Conservation (phyloP, 2,888 invertebrate genomes). For the Uropetala carovei region DNA sequence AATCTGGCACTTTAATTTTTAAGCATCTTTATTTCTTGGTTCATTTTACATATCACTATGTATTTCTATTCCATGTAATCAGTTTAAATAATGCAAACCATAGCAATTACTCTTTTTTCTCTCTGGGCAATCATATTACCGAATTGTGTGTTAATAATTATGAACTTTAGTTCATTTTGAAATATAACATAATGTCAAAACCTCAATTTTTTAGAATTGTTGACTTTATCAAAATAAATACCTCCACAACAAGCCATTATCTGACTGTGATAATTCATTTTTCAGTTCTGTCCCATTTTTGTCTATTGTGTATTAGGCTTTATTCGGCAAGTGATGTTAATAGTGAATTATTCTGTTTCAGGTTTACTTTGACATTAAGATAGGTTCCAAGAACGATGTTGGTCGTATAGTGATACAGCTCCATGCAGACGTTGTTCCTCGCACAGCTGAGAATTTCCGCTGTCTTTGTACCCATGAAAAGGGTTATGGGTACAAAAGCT, state of each 20-base stretch:
- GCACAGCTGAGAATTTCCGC: slow-evolving; percentile 95
- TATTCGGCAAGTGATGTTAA: too few species aligned
- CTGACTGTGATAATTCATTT: too few species aligned
- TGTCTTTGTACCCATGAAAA: slow-evolving; percentile 97
- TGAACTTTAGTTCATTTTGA: not conserved
- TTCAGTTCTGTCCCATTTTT: too few species aligned
- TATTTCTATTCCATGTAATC: not conserved
- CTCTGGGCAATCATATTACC: not conserved
- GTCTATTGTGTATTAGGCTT: too few species aligned
- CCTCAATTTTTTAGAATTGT: too few species aligned
- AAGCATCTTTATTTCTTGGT: too few species aligned
- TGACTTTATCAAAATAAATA: too few species aligned
- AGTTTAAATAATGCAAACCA: not conserved
- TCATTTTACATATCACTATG: not conserved
- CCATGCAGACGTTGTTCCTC: slow-evolving; percentile 94
- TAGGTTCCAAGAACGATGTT: slow-evolving; percentile 87
- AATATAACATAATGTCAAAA: not conserved
- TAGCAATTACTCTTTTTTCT: not conserved
- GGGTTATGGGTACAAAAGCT: slow-evolving; percentile 96
- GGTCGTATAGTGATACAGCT: slow-evolving; percentile 96
- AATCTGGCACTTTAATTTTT: too few species aligned
- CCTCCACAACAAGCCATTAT: too few species aligned
- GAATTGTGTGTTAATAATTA: not conserved
- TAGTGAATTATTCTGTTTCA: slow-evolving; percentile 76
- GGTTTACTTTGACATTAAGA: slow-evolving; percentile 96